phyloP scores from a whole-genome alignment of 2,113 vertebrate species.

The Nipponia nippon region DNA sequence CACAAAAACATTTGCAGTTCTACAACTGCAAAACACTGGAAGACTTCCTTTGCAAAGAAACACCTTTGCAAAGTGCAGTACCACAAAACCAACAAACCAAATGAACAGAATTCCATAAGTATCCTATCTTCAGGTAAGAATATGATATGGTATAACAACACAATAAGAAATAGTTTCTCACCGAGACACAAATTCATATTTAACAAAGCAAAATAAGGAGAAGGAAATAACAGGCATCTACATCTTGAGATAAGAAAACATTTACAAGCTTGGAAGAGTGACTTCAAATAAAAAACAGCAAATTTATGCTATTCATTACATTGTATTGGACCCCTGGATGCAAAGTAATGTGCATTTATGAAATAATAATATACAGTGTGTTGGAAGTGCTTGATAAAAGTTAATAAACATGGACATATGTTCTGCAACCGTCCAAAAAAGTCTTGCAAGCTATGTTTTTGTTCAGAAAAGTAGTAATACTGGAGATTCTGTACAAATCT shows the following conservation, averaged over 20 bases:
- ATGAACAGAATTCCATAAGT: neutral
- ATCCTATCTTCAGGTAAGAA: neutral
- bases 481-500: neutral
- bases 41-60: neutral
- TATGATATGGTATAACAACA: neutral
- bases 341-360: neutral
- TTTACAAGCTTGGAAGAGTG: neutral
- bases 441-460: neutral
- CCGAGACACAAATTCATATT: neutral
- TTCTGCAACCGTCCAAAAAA: neutral
- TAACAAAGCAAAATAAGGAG: neutral
- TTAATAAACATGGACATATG: neutral
- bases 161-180: neutral
- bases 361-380: neutral
- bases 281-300: neutral
- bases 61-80: neutral
- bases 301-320: neutral
- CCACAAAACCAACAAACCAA: neutral
- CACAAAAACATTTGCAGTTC: neutral
- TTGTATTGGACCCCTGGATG: neutral
- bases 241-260: neutral
- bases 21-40: neutral
- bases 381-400: neutral
- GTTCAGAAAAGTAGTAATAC: neutral
- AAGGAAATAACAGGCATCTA: neutral